Percentiles rank a stretch among this genome's conserved stretches.
Evolutionary conservation across 2,113 vertebrate genomes (phyloP).

Genomic region (Myiozetetes cayanensis): DNA sequence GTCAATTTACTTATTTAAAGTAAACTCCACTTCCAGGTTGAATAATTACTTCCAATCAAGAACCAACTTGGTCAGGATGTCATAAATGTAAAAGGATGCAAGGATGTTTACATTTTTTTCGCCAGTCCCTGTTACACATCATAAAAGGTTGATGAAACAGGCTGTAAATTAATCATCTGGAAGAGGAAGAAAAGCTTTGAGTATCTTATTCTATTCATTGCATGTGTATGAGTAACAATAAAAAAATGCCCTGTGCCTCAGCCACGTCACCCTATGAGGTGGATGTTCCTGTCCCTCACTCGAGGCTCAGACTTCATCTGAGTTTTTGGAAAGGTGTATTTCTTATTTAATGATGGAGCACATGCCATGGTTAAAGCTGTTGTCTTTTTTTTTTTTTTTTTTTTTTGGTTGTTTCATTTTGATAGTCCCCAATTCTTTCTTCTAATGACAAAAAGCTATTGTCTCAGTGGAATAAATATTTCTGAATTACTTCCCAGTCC

Average conservation of each 20-base stretch:
- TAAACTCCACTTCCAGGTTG: neutral
- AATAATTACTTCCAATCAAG: slow-evolving; percentile 6
- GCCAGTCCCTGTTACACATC: slow-evolving; percentile 52
- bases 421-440: slow-evolving; percentile 69
- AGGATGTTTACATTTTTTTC: slow-evolving; percentile 56
- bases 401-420: slow-evolving; percentile 45
- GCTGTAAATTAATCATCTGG: slow-evolving; percentile 59
- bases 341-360: neutral
- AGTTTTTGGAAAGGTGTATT: neutral
- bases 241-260: neutral
- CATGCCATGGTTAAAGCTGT: neutral
- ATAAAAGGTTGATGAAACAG: slow-evolving; percentile 71
- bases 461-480: slow-evolving; percentile 75
- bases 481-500: slow-evolving; percentile 75
- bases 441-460: slow-evolving; percentile 72
- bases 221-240: slow-evolving; percentile 2
- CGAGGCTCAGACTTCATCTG: neutral
- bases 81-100: slow-evolving; percentile 58
- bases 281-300: neutral
- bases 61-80: slow-evolving; percentile 29
- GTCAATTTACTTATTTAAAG: neutral
- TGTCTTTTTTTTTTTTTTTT: slow-evolving; percentile 73
- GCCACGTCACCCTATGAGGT: neutral
- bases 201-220: slow-evolving; percentile 50
- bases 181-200: slow-evolving; percentile 48